phyloP scores from a whole-genome alignment of 2,797 vertebrate species.

The Echiichthys vipera region DNA sequence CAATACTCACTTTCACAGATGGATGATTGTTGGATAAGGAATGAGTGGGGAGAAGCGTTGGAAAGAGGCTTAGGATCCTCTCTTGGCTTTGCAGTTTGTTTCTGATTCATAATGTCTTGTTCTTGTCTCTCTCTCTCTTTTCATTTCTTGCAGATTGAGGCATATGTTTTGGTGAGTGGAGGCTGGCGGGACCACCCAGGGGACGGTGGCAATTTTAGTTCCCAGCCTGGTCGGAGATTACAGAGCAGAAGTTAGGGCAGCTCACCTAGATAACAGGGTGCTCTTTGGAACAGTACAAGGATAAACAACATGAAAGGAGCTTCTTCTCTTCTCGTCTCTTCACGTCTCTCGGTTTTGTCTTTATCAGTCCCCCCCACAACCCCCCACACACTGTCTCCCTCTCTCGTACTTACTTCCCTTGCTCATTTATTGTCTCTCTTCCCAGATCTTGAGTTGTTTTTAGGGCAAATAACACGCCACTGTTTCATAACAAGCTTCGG shows the following conservation, averaged over 20 bases:
- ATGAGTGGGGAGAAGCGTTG: constrained; percentile 23
- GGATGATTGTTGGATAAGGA: constrained; percentile 65
- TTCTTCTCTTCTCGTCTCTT: constrained; percentile 32
- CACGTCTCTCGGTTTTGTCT: constrained; percentile 28
- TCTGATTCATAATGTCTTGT: constrained; percentile 43
- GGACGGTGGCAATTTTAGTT: constrained; percentile 74
- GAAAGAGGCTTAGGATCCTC: constrained; percentile 22
- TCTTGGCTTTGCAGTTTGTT: constrained; percentile 33
- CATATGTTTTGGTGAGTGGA: constrained; percentile 94
- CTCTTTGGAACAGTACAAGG: constrained; percentile 62
- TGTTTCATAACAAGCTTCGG: constrained; percentile 38
- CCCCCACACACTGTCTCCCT: background rate
- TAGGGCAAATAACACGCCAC: constrained; percentile 26
- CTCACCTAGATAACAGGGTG: constrained; percentile 82
- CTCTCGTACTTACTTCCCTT: constrained; percentile 9
- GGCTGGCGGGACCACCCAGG: constrained; percentile 76
- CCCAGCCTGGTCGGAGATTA: constrained; percentile 77
- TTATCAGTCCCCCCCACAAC: background rate
- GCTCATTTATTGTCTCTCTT: constrained; percentile 30
- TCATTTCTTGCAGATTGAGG: constrained; percentile 86
- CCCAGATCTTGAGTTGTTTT: constrained; percentile 24
- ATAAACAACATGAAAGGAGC: constrained; percentile 78
- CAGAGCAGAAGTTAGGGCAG: constrained; percentile 73
- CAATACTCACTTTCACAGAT: constrained; percentile 64
- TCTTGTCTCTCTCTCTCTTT: constrained; percentile 32